These are phyloP conservation scores for Lacerta bilineata DNA, from an alignment of 2,797 vertebrate species.

Conservation along the genomic window DNA sequence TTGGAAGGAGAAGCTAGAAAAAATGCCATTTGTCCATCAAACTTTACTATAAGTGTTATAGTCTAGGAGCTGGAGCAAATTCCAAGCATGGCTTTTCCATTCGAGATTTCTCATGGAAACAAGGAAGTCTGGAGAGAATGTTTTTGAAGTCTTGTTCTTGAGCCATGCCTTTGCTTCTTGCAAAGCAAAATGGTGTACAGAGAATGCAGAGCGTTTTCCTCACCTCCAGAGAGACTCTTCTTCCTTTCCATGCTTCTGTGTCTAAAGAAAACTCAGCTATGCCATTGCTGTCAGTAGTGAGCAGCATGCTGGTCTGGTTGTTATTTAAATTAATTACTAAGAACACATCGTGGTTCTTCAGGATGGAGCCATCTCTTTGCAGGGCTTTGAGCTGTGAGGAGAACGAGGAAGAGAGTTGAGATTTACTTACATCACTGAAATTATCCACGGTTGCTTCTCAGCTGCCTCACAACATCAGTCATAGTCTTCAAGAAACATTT, in stretches of 20 bases:
- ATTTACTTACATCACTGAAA: too few species aligned
- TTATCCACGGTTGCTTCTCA: too few species aligned
- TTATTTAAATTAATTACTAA: background rate
- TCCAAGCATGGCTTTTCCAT: background rate
- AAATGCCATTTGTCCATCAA: background rate
- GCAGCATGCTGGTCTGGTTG: background rate
- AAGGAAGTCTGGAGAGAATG: background rate
- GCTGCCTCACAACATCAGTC: too few species aligned
- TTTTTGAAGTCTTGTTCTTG: too few species aligned
- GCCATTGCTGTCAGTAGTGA: background rate
- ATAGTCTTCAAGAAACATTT: too few species aligned
- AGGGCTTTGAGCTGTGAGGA: background rate
- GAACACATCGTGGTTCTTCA: background rate
- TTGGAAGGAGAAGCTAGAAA: too few species aligned
- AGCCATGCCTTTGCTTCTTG: too few species aligned
- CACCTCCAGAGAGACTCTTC: constrained; percentile 14
- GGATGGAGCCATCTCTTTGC: background rate
- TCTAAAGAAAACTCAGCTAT: background rate
- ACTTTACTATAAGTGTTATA: background rate
- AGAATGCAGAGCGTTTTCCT: background rate
- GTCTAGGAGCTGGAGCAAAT: background rate
- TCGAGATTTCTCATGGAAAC: background rate
- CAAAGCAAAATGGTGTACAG: background rate
- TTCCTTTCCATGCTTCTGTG: constrained; percentile 12
- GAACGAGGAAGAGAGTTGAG: background rate